Evolutionary conservation across 2,797 vertebrate genomes (phyloP), one percentile per base, ranked within the genome.

Genomic region (Lates japonicus): DNA sequence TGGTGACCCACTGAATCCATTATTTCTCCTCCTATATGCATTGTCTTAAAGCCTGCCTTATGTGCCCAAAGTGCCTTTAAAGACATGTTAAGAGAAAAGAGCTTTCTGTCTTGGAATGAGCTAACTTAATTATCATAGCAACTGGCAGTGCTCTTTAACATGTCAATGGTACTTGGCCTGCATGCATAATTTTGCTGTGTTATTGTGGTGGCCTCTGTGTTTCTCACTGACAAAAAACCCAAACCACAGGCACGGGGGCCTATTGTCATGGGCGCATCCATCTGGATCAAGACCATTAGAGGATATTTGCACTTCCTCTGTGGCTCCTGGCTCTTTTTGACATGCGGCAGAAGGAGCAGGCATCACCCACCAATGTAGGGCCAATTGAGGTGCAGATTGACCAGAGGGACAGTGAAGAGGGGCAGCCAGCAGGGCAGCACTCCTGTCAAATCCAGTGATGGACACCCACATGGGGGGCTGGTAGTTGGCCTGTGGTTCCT

Each of bases 221-320:
- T 91, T 91, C 90, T 87, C 88, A 61, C 87, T 90, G 88, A 95
- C 93, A 95, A 94, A 95, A 42, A 91, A 80, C 82, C 82, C 76
- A 89, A 94, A 94, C 92, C 92, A 84, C 91, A 94, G 92, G 94
- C 95, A 94, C 87, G 87, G 87, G 90, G 90, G 83, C 70, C 95
- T 95, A 94, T 96, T 96, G 96, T 96, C 92, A 95, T 94, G 93
- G 90, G 87, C 89, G 76, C 95, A 95, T 96, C 95, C 95, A 96
- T 96, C 94, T 95, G 95, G 92, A 96, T 95, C 94, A 93, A 94
- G 94, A 91, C 95, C 93, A 95, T 95, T 95, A 94, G 94, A 95
- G 94, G 95, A 96, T 96, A 95, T 96, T 96, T 96, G 94, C 95
- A 95, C 95, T 96, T 96, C 95, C 96, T 96, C 93, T 92, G 93